These are phyloP conservation scores for Dicyrtomina minuta DNA, from an alignment of 2,888 invertebrate genomes.

Conservation along the genomic window DNA sequence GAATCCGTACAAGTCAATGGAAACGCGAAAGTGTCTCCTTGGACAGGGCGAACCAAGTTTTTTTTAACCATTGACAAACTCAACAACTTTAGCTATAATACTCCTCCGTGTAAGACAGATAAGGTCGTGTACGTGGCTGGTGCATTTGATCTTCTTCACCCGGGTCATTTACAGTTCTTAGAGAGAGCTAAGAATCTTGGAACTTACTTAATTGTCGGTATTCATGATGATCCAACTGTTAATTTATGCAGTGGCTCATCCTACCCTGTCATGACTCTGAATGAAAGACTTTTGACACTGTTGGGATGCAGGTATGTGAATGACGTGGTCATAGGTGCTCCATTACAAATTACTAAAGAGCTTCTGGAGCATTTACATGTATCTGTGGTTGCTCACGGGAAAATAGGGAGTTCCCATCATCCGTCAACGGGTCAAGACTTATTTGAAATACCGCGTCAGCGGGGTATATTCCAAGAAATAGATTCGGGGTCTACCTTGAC, in stretches of 20 bases:
- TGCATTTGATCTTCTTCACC: constrained; percentile 97
- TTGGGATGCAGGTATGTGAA: constrained; percentile 96
- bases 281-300: constrained; percentile 94
- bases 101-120: constrained; percentile 56
- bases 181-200: constrained; percentile 85
- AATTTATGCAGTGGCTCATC: constrained; percentile 90
- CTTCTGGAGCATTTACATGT: constrained; percentile 94
- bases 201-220: constrained; percentile 61
- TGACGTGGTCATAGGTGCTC: constrained; percentile 98
- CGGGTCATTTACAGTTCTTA: constrained; percentile 94
- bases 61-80: constrained; percentile 93
- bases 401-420: constrained; percentile 27
- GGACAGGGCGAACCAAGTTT: constrained; percentile 90
- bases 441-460: constrained; percentile 78
- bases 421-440: constrained; percentile 62
- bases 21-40: constrained; percentile 78
- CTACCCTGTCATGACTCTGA: constrained; percentile 98
- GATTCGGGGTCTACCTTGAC: constrained; percentile 88
- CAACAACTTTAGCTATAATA: constrained; percentile 70
- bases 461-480: constrained; percentile 73
- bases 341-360: constrained; percentile 87
- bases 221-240: constrained; percentile 89
- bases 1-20: too few species aligned
- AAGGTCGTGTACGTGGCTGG: constrained; percentile 91
- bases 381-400: constrained; percentile 86